Percentiles rank a stretch among this genome's conserved stretches.
phyloP scores from a whole-genome alignment of 2,888 invertebrate genomes.

The Melolontha melolontha region DNA sequence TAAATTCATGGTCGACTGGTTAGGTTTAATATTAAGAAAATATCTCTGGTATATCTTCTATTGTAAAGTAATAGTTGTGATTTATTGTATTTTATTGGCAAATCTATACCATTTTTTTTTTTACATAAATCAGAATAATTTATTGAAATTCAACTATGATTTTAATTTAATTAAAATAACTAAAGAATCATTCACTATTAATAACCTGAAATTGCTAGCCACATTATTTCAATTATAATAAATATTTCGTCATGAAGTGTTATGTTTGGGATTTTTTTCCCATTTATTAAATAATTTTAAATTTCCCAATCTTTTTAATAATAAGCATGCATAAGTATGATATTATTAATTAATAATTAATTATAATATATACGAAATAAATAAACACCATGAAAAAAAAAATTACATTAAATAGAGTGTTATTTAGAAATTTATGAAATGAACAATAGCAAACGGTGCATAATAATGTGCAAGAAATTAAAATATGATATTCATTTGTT shows the following conservation, averaged over 20 bases:
- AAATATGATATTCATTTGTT: constrained; percentile 9
- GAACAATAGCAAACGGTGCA: constrained; percentile 13
- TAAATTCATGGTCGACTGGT: no score
- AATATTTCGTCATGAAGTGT: neutral
- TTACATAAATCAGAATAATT: neutral
- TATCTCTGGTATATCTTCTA: no score
- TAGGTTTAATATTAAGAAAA: no score
- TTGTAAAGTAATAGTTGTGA: no score
- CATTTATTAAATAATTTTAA: constrained; percentile 12
- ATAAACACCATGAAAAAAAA: neutral
- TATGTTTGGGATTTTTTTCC: constrained; percentile 15
- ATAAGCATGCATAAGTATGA: neutral
- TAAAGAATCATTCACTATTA: no score
- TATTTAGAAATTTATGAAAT: constrained; percentile 9
- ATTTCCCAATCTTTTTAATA: constrained; percentile 25
- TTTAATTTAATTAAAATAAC: no score
- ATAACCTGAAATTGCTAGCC: neutral
- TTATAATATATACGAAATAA: neutral
- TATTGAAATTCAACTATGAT: neutral
- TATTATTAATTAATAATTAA: neutral
- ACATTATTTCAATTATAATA: neutral
- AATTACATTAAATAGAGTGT: constrained; percentile 6
- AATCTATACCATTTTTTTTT: no score
- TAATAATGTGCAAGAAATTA: constrained; percentile 7
- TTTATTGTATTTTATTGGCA: no score